These are phyloP conservation scores for Spodoptera exigua DNA, from an alignment of 2,888 invertebrate genomes.

Conservation along the genomic window DNA sequence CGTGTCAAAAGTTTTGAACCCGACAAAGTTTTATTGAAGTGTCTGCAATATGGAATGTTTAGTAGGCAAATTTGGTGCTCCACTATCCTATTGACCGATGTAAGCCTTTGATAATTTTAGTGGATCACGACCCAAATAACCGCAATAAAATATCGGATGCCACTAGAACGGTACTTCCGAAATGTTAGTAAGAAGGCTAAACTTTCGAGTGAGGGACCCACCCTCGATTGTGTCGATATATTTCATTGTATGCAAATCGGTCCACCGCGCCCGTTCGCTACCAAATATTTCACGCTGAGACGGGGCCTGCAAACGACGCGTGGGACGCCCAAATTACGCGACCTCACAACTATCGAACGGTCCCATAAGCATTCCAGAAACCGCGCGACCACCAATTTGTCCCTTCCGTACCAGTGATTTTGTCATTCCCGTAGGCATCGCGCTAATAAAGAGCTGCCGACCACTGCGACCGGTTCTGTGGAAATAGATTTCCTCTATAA, in stretches of 20 bases:
- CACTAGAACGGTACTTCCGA: constrained; percentile 82
- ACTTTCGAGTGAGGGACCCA: constrained; percentile 73
- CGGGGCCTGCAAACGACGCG: constrained; percentile 68
- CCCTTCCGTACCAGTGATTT: constrained; percentile 80
- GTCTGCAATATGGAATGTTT: constrained; percentile 36
- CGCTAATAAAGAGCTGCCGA: constrained; percentile 68
- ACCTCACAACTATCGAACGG: constrained; percentile 70
- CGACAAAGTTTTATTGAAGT: constrained; percentile 35
- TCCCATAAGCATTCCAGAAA: constrained; percentile 75
- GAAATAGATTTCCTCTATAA: constrained; percentile 69
- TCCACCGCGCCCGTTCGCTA: constrained; percentile 75
- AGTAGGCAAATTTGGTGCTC: constrained; percentile 31
- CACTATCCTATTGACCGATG: constrained; percentile 54
- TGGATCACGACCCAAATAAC: constrained; percentile 65
- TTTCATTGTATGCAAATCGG: constrained; percentile 86
- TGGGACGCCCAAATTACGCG: constrained; percentile 76
- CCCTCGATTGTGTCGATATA: constrained; percentile 76
- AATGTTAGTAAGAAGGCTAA: constrained; percentile 77
- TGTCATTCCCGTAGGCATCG: constrained; percentile 71
- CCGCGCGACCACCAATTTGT: constrained; percentile 79
- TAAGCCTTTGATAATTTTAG: constrained; percentile 52
- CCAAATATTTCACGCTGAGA: constrained; percentile 79
- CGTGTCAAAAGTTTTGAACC: constrained; percentile 13
- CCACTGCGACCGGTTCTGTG: constrained; percentile 60
- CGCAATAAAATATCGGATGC: constrained; percentile 70